Percentiles rank a stretch among this genome's conserved stretches.
phyloP scores from a whole-genome alignment of 2,888 invertebrate genomes.

The Artemia sinica region DNA sequence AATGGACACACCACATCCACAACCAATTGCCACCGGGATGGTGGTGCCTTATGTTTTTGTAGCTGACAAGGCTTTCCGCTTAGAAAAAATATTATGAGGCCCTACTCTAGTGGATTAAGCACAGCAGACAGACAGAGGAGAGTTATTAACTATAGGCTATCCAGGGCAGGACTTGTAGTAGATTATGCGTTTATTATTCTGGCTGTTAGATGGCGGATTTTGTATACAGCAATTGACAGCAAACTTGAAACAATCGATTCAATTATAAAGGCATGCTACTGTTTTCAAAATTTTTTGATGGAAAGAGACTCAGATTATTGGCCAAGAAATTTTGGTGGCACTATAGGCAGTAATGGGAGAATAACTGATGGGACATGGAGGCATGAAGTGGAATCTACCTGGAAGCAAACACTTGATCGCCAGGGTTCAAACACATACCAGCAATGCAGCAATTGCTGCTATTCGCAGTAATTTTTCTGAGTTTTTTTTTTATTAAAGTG shows the following conservation, averaged over 20 bases:
- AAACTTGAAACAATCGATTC: neutral
- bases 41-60: no score
- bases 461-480: no score
- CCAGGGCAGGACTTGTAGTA: conserved; percentile 21
- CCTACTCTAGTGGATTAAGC: neutral
- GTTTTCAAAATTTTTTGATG: conserved; percentile 14
- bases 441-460: no score
- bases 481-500: no score
- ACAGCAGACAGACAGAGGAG: conserved; percentile 19
- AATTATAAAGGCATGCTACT: conserved; percentile 12
- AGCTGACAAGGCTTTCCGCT: no score
- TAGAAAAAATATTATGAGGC: no score
- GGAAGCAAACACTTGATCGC: no score
- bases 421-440: no score
- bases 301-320: conserved; percentile 1
- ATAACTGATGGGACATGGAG: no score
- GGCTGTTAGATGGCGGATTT: conserved; percentile 19
- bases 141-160: conserved; percentile 26
- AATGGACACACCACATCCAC: no score
- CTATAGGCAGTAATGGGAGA: neutral
- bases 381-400: no score
- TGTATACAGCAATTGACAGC: conserved; percentile 26
- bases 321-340: conserved; percentile 1
- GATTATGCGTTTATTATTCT: conserved; percentile 24
- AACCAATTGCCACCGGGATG: no score